phyloP scores from a whole-genome alignment of 2,113 vertebrate genomes.

The Pica pica region DNA sequence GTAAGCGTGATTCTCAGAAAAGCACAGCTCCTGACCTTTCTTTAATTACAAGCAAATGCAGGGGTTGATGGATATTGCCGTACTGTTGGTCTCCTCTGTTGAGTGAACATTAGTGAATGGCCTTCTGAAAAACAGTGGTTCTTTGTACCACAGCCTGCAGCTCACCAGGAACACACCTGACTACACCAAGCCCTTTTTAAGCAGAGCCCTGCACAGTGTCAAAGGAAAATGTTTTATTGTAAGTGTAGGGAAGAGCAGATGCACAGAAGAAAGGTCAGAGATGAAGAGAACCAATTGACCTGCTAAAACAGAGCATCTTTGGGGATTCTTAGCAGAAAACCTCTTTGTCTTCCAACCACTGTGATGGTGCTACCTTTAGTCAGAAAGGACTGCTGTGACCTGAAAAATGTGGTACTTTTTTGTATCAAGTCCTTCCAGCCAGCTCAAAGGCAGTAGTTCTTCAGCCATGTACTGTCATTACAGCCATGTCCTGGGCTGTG shows the following conservation, averaged over 20 bases:
- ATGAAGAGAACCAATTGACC: slow-evolving; percentile 57
- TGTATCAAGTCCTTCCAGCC: not conserved
- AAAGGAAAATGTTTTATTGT: slow-evolving; percentile 70
- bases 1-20: slow-evolving; percentile 9
- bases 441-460: not conserved
- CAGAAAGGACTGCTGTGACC: not conserved
- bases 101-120: not conserved
- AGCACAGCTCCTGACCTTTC: slow-evolving; percentile 31
- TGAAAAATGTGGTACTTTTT: not conserved
- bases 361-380: slow-evolving; percentile 40
- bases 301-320: slow-evolving; percentile 52
- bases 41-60: slow-evolving; percentile 49
- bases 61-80: slow-evolving; percentile 12
- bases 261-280: slow-evolving; percentile 59
- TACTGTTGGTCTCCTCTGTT: slow-evolving; percentile 24
- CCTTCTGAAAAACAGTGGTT: slow-evolving; percentile 47
- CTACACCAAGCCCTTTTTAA: slow-evolving; percentile 53
- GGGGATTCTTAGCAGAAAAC: slow-evolving; percentile 51
- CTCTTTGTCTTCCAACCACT: slow-evolving; percentile 6
- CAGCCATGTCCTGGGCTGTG: not conserved
- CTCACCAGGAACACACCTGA: slow-evolving; percentile 60
- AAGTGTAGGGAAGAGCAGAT: slow-evolving; percentile 52
- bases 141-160: slow-evolving; percentile 59
- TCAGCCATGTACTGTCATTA: not conserved
- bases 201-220: slow-evolving; percentile 53